Base-by-base conservation (phyloP, 1,140 invertebrate species). In the Sesamia nonagrioides region DNA sequence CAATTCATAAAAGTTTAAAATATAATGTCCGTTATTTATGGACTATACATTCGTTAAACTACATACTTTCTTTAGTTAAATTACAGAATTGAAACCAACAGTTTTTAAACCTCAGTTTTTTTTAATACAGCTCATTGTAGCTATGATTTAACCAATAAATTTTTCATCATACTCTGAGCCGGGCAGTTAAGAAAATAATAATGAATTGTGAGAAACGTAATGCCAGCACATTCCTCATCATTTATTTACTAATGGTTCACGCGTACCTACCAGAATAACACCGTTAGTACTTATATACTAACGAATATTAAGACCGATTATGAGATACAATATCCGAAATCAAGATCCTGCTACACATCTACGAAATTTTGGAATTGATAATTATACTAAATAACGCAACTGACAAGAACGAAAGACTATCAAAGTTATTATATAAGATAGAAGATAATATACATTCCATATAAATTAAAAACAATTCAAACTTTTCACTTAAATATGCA, bases 401-500 rank as follows among this genome's bases (percentile, higher is more conserved):
- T 35, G 15, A 35, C 56, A 60, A 27, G 18, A 4, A 35, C 7
- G 27, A 60, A 21, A 13, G 2, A 42, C 35, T 63, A 56, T 56
- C 18, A 27, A 27, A 8, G 8, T 11, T 21, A 50, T 7, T 11
- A n/a, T n/a, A n/a, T 48, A 1, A 45, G 8, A 6, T 45, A n/a
- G n/a, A n/a, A n/a, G n/a, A 40, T 35, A 54, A 50, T 15, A n/a
- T 54, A 9, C 35, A 37, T 2, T 27, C 33, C 8, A 42, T 6
- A 74, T 6, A 60, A 0, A 45, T 27, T 6, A 58, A 15, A 27
- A 58, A 72, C 6, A 6, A 37, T 6, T 6, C 13, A n/a, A 74
- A 74, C 71, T 74, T 58, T 73, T 27, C 71, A 74, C 52, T 72
- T 0, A 37, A 45, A 37, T 21, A 27, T 42, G 71, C 17, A 60